Evolutionary conservation across 2,113 vertebrate genomes (phyloP), one percentile per base, ranked within the genome.

Genomic region (Eurypyga helias): DNA sequence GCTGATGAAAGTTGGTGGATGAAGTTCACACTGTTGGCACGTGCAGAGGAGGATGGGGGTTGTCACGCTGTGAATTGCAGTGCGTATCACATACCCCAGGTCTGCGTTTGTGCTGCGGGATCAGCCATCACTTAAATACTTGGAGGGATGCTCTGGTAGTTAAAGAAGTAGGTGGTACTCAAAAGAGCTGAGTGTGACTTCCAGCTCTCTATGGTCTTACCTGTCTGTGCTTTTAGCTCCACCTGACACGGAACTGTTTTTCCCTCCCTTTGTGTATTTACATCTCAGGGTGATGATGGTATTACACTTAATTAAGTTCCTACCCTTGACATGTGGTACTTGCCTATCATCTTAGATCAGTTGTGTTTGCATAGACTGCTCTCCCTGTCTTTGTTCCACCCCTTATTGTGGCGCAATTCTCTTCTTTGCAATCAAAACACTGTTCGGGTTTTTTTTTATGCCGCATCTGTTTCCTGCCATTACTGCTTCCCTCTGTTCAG

Each of bases 51-150:
- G 48, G 62, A 11, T 45, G 58, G 54, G 54, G 57, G 38, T 5
- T 80, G 45, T 21, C 51, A 12, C 46, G 8, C 0, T 15, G 2
- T 11, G 29, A 6, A 10, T 54, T 45, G 34, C 33, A 4, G 69
- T 6, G 33, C 5, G 0, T 33, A 2, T 18, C 5, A 1, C 33
- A 17, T 16, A 3, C 0, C 17, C 12, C 31, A 0, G 2, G 5
- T 7, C 25, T 2, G 21, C 19, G 54, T 38, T 3, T 4, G 16
- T 21, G 31, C 43, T 33, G 31, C 34, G 29, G 4, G 51, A 26
- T n/a, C 54, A 20, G 41, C 25, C 31, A 4, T 23, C 9, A 1
- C 11, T 29, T 34, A 13, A 14, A 25, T 23, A 11, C 57, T 20
- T 16, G 57, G 15, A 79, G 57, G 49, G 49, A 29, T 60, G 38